These are phyloP conservation scores for Limnodromus scolopaceus DNA, from an alignment of 2,797 vertebrate genomes.

Conservation along the genomic window DNA sequence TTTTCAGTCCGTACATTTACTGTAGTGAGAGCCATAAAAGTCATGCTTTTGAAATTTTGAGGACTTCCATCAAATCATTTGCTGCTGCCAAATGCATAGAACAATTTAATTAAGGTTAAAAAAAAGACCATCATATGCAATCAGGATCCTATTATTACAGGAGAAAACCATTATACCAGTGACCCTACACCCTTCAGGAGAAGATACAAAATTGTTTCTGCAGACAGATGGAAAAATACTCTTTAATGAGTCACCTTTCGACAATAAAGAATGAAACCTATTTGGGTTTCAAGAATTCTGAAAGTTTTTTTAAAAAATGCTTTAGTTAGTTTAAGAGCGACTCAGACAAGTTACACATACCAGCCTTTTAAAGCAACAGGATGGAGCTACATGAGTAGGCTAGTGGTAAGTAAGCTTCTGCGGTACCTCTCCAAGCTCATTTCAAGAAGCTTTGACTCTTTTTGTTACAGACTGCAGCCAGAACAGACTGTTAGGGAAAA, in stretches of 20 bases:
- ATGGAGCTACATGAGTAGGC: background rate
- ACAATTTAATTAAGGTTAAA: background rate
- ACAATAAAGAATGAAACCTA: background rate
- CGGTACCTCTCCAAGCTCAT: background rate
- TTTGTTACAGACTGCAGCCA: background rate
- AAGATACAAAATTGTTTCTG: background rate
- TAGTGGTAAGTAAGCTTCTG: background rate
- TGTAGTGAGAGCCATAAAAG: background rate
- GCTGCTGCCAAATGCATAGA: background rate
- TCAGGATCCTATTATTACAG: background rate
- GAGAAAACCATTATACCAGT: background rate
- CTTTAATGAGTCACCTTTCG: background rate
- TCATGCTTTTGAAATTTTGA: background rate
- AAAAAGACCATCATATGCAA: background rate
- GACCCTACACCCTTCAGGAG: background rate
- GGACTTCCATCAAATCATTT: background rate
- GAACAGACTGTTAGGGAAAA: background rate
- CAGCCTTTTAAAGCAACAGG: background rate
- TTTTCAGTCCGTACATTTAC: background rate
- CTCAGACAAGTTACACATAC: background rate
- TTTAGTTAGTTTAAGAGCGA: background rate
- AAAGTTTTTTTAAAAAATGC: fast-evolving
- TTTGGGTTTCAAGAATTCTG: background rate
- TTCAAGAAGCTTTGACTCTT: background rate
- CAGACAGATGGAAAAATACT: background rate